A percentile compares a stretch with the other conserved stretches of the same genome.
Conservation (phyloP, 1,140 invertebrate genomes). For the Choristoneura fumiferana region DNA sequence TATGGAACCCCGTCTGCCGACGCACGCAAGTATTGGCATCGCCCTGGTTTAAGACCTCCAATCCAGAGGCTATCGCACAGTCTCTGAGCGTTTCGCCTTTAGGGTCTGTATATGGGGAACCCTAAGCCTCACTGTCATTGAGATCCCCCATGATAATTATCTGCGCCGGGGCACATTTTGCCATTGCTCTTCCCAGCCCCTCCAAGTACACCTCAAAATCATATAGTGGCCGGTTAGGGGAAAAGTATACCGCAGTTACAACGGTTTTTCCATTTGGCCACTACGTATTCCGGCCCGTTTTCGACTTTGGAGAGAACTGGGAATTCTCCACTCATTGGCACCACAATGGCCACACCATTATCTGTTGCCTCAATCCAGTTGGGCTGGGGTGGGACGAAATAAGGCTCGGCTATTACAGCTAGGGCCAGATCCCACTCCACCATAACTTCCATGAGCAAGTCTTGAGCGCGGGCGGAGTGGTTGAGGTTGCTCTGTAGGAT, state of each 20-base stretch:
- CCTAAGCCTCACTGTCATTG: conserved; percentile 28
- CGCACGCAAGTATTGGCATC: conserved; percentile 28
- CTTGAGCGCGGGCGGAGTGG: no score
- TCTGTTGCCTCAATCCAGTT: conserved; percentile 21
- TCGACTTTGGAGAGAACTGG: not conserved
- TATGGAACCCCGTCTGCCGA: conserved; percentile 26
- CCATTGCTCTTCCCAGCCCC: conserved; percentile 5
- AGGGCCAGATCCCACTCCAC: conserved; percentile 28
- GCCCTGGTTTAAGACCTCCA: conserved; percentile 27
- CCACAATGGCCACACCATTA: conserved; percentile 14
- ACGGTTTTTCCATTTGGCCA: not conserved
- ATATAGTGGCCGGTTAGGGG: conserved; percentile 24
- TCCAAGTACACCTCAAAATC: conserved; percentile 24
- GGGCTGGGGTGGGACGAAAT: conserved; percentile 7
- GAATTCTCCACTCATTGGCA: not conserved
- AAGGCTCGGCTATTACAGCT: no score
- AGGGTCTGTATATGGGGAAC: conserved; percentile 16
- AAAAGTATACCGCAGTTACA: conserved; percentile 28
- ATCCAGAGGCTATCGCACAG: conserved; percentile 17
- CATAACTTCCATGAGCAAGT: conserved; percentile 27
- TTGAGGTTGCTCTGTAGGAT: conserved; percentile 23
- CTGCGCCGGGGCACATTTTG: not conserved
- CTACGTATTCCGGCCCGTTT: conserved; percentile 18
- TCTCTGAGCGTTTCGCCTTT: conserved; percentile 23
- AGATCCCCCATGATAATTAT: conserved; percentile 23